Percentiles rank a stretch among this genome's conserved stretches.
Conservation (phyloP, 1,140 invertebrate species). For the Heliothis subflexa region DNA sequence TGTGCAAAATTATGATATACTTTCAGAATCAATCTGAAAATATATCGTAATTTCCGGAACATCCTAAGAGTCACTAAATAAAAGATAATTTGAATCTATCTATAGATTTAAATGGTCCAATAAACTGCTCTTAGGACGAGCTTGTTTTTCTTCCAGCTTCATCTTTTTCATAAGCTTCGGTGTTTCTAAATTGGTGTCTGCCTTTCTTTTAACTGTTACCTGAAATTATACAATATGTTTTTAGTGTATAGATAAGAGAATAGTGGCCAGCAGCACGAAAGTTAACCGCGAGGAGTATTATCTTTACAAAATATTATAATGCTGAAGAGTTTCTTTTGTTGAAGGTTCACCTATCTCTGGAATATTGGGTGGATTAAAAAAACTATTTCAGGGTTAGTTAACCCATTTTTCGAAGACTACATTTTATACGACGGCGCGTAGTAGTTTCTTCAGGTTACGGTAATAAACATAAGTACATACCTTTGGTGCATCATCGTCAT, state of each 20-base stretch:
- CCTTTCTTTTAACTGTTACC: constrained; percentile 77
- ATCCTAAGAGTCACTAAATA: constrained; percentile 21
- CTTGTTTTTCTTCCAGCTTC: constrained; percentile 71
- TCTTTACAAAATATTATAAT: too few relatives aligned
- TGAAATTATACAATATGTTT: constrained; percentile 57
- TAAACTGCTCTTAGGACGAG: constrained; percentile 69
- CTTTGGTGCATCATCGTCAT: constrained; percentile 64
- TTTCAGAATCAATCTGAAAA: background rate
- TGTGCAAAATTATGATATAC: background rate
- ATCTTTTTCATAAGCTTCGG: constrained; percentile 80
- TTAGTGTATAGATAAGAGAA: too few relatives aligned
- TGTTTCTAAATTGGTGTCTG: constrained; percentile 66
- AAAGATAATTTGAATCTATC: constrained; percentile 42
- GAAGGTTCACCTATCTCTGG: too few relatives aligned
- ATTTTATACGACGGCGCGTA: too few relatives aligned
- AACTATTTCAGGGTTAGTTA: too few relatives aligned
- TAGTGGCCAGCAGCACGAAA: too few relatives aligned
- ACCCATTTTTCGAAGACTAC: too few relatives aligned
- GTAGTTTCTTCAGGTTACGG: too few relatives aligned
- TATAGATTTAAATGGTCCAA: constrained; percentile 75
- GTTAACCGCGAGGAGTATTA: too few relatives aligned
- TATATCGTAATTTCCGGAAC: constrained; percentile 10
- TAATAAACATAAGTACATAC: constrained; percentile 32
- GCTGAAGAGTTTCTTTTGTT: too few relatives aligned
- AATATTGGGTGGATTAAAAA: too few relatives aligned